Percentiles rank a stretch among this genome's conserved stretches.
These are phyloP conservation scores for Hydrozoanthus gracilis DNA, from an alignment of 92 coral and sea anemone genomes.

Conservation along the genomic window DNA sequence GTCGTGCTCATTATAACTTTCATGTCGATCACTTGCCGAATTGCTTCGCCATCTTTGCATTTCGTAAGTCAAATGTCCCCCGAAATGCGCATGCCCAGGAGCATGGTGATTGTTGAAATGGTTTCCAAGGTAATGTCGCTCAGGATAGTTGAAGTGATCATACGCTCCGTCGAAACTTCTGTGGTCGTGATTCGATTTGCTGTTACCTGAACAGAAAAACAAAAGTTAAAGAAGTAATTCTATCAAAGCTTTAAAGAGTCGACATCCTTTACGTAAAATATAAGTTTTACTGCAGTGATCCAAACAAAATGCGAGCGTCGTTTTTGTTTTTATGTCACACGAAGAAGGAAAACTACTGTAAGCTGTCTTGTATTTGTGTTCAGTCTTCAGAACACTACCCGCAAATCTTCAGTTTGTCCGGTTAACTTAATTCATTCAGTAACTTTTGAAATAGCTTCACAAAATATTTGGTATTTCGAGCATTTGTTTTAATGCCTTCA, in stretches of 20 bases:
- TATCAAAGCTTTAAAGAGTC: not conserved
- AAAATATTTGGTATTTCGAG: too few species aligned
- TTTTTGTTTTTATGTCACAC: not conserved
- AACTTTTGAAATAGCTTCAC: too few species aligned
- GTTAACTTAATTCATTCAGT: too few species aligned
- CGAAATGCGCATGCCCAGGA: constrained; percentile 31
- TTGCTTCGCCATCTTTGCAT: constrained; percentile 31
- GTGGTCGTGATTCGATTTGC: constrained; percentile 10
- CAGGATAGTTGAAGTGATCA: constrained; percentile 16
- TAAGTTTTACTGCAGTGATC: too few species aligned
- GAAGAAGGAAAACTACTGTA: too few species aligned
- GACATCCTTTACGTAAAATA: too few species aligned
- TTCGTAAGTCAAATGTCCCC: constrained; percentile 11
- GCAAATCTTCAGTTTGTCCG: too few species aligned
- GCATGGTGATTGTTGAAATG: not conserved
- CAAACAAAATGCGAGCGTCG: not conserved
- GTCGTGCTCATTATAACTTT: constrained; percentile 26
- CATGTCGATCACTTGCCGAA: not conserved
- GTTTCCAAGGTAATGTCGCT: not conserved
- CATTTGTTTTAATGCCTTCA: too few species aligned
- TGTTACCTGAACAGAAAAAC: not conserved
- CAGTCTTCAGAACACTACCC: too few species aligned
- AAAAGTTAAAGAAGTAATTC: not conserved
- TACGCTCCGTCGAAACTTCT: constrained; percentile 25
- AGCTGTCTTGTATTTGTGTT: too few species aligned